Evolutionary conservation across 2,113 vertebrate species (phyloP).

Genomic region (Ptilonorhynchus violaceus): DNA sequence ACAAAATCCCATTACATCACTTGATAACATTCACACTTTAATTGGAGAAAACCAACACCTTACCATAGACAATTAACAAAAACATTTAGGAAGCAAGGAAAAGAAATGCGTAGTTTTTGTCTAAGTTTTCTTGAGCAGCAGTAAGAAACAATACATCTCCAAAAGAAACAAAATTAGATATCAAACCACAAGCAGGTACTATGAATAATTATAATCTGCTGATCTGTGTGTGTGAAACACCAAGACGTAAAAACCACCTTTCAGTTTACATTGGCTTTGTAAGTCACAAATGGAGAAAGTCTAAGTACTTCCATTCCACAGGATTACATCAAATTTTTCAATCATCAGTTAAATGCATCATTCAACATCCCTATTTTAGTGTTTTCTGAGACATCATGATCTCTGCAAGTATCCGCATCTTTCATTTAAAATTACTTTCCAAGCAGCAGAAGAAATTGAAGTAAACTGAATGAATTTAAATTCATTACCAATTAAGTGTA

Average conservation of each 20-base stretch:
- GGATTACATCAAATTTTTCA: not conserved
- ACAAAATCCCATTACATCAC: not conserved
- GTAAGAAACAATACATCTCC: not conserved
- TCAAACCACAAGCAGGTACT: not conserved
- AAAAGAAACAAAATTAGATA: not conserved
- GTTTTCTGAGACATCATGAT: not conserved
- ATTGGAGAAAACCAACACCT: not conserved
- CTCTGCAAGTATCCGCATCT: not conserved
- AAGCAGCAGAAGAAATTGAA: not conserved
- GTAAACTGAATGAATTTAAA: conserved; percentile 53
- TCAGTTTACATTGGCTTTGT: not conserved
- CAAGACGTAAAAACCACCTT: not conserved
- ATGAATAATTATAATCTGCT: not conserved
- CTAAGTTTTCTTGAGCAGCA: not conserved
- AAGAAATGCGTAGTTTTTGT: not conserved
- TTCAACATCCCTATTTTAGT: not conserved
- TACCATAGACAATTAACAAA: not conserved
- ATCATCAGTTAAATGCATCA: not conserved
- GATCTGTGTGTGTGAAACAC: not conserved
- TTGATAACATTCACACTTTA: not conserved
- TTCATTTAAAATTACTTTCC: not conserved
- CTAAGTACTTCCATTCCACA: not conserved
- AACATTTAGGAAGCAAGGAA: not conserved
- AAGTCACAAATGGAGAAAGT: rapidly evolving
- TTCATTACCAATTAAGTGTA: conserved; percentile 51